Conservation (phyloP, 2,113 vertebrate species). For the Nestor notabilis region DNA sequence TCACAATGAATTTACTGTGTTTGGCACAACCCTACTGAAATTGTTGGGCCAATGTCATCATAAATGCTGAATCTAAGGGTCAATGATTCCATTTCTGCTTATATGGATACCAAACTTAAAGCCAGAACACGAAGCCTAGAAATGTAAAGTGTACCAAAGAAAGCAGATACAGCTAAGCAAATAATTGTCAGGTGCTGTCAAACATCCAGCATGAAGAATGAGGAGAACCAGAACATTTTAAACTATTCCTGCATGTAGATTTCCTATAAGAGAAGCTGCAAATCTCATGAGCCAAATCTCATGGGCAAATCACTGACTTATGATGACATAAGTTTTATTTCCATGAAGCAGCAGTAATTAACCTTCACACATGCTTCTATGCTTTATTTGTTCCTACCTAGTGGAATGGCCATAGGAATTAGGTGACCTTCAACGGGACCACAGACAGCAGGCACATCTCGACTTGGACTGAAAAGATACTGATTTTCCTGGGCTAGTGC, state of each 20-base stretch:
- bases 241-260: not conserved
- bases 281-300: not conserved
- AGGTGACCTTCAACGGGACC: constrained; percentile 76
- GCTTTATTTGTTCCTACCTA: constrained; percentile 78
- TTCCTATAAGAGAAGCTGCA: not conserved
- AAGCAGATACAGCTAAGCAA: not conserved
- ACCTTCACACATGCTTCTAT: not conserved
- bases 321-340: rapidly evolving
- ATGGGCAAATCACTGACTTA: not conserved
- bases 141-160: not conserved
- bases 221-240: not conserved
- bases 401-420: constrained; percentile 86
- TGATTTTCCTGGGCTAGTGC: constrained; percentile 39
- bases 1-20: not conserved
- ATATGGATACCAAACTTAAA: not conserved
- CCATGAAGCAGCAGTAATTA: not conserved
- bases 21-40: not conserved
- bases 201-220: not conserved
- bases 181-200: not conserved
- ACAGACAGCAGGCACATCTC: constrained; percentile 9
- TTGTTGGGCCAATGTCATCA: not conserved
- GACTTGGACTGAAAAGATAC: constrained; percentile 76
- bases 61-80: not conserved
- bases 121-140: not conserved
- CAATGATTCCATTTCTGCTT: not conserved